Percentiles rank a stretch among this genome's conserved stretches.
phyloP scores from a whole-genome alignment of 2,797 vertebrate species.

The Ctenochaetus hawaiiensis region DNA sequence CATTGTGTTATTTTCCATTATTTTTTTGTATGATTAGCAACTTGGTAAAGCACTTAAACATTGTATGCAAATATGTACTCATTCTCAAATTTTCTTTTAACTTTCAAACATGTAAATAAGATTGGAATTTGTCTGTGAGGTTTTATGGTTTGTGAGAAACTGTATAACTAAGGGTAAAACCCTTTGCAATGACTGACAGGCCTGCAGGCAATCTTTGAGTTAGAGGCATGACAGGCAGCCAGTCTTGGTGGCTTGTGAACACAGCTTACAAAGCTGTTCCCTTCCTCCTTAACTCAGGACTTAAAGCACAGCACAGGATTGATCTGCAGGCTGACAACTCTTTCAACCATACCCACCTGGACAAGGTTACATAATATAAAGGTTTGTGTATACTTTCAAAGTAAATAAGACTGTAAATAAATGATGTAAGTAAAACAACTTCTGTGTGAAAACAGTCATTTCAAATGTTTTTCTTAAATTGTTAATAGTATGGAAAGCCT shows the following conservation, averaged over 20 bases:
- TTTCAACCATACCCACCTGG: no score
- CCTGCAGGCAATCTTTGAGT: background rate
- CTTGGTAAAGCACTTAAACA: background rate
- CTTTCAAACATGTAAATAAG: background rate
- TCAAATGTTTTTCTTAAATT: no score
- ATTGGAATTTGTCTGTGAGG: background rate
- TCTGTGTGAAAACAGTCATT: no score
- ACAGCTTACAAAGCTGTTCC: background rate
- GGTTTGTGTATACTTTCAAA: background rate
- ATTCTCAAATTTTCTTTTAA: background rate
- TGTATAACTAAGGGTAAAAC: background rate
- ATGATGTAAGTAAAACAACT: no score
- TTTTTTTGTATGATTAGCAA: background rate
- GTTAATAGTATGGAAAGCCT: no score
- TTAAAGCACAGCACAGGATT: background rate
- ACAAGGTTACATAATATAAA: background rate
- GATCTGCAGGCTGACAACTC: background rate
- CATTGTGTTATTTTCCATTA: constrained; percentile 12
- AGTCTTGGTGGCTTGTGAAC: background rate
- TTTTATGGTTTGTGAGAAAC: background rate
- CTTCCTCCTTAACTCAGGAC: background rate
- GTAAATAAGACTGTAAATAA: background rate
- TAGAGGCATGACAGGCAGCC: background rate
- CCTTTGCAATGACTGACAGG: background rate
- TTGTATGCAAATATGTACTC: background rate